Evolutionary conservation across 2,888 invertebrate genomes (phyloP), one percentile per base, ranked within the genome.

Genomic region (Aradus depressus): DNA sequence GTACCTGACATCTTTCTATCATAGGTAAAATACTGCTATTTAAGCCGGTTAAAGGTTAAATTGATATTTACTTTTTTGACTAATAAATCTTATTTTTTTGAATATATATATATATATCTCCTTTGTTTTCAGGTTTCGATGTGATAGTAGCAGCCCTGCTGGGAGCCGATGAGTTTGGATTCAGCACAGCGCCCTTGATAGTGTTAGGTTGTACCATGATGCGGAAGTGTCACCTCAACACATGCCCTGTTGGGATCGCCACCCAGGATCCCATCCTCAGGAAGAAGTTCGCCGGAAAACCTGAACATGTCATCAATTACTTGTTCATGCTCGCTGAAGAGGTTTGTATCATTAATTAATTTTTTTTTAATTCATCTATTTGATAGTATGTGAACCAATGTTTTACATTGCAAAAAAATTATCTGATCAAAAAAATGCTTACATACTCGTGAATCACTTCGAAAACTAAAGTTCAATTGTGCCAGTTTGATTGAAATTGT

Each of bases 141-240:
- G 90, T 98, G 22, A 79, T 95, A 61, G 88, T 97, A 21, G 97
- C 95, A 2, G 96, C 93, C 0, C 67, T 96, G 35, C 73, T 98
- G 32, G 98, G 98, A 21, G 98, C 98, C 6, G 98, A 98, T 68
- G 98, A 98, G 70, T 90, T 96, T 67, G 98, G 96, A 19, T 92
- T 98, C 72, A 95, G 95, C 66, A 98, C 98, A 1, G 97, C 96
- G 2, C 97, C 98, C 0, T 75, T 98, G 45, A 96, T 98, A 64
- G 93, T 89, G 2, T 80, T 98, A 70, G 98, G 98, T 3, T 98
- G 98, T 66, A 98, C 96, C 1, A 98, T 98, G 98, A 98, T 98
- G 98, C 77, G 98, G 52, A 98, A 98, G 68, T 98, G 98, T 64
- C 98, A 98, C 68, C 72, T 98, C 61, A 98, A 98, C 71, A 98